These are phyloP conservation scores for Dromiciops gliroides DNA, from an alignment of 2,113 vertebrate species.

Conservation along the genomic window DNA sequence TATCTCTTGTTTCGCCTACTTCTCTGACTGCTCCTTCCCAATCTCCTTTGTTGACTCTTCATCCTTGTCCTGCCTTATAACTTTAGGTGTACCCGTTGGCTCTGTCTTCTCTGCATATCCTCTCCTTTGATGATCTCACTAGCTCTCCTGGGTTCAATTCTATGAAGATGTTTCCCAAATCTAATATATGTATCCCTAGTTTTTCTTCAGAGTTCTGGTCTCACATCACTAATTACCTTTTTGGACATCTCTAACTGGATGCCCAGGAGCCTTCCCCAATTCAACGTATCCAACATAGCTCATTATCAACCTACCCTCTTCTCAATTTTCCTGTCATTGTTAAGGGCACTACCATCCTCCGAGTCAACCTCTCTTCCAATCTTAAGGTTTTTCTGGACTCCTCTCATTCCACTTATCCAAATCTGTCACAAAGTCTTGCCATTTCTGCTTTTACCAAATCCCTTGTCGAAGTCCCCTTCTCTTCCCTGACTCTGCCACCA, in stretches of 20 bases:
- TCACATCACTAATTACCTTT: background rate
- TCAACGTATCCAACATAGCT: background rate
- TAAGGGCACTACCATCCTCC: background rate
- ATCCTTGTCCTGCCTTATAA: background rate
- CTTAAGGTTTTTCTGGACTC: background rate
- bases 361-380: background rate
- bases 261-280: background rate
- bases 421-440: background rate
- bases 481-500: background rate
- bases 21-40: background rate
- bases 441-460: background rate
- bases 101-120: background rate
- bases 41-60: background rate
- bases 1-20: background rate
- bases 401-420: background rate
- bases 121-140: background rate
- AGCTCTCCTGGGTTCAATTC: background rate
- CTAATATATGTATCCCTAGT: background rate
- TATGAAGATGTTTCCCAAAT: background rate
- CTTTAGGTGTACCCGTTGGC: background rate
- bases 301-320: background rate
- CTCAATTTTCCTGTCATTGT: background rate
- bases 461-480: background rate
- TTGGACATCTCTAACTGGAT: background rate
- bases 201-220: background rate